These are phyloP conservation scores for Caenorhabditis briggsae DNA, from an alignment of 1,140 invertebrate species.

Conservation along the genomic window DNA sequence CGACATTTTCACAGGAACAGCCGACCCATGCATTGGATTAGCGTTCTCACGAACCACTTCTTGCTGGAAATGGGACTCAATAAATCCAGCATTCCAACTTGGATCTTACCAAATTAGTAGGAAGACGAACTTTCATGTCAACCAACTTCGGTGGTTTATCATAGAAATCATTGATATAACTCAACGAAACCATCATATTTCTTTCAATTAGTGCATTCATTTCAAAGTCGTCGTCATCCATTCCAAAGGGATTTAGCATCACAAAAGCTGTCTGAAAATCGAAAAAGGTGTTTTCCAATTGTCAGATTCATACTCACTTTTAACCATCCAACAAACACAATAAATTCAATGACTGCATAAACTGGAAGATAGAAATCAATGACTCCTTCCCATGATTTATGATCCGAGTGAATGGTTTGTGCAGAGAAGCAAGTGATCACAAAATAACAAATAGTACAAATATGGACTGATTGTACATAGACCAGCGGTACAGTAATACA, in stretches of 20 bases:
- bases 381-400: constrained; percentile 10
- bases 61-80: background rate
- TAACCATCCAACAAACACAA: constrained; percentile 70
- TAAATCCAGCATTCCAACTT: too few species aligned
- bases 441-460: constrained; percentile 19
- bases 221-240: constrained; percentile 70
- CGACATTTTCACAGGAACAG: constrained; percentile 21
- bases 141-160: constrained; percentile 48
- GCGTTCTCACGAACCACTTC: constrained; percentile 9
- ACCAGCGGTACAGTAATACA: constrained; percentile 66
- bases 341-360: constrained; percentile 66
- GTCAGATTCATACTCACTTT: constrained; percentile 10
- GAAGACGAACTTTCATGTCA: constrained; percentile 14
- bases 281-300: too few species aligned
- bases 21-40: constrained; percentile 26
- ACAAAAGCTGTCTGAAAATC: constrained; percentile 55
- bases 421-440: constrained; percentile 47
- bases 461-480: constrained; percentile 64
- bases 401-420: constrained; percentile 17
- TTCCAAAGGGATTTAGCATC: constrained; percentile 70
- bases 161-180: constrained; percentile 43
- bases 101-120: constrained; percentile 3
- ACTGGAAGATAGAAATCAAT: constrained; percentile 62
- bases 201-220: constrained; percentile 64
- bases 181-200: constrained; percentile 35